Evolutionary conservation across 2,888 invertebrate species (phyloP).

Genomic region (Melanotus villosus): DNA sequence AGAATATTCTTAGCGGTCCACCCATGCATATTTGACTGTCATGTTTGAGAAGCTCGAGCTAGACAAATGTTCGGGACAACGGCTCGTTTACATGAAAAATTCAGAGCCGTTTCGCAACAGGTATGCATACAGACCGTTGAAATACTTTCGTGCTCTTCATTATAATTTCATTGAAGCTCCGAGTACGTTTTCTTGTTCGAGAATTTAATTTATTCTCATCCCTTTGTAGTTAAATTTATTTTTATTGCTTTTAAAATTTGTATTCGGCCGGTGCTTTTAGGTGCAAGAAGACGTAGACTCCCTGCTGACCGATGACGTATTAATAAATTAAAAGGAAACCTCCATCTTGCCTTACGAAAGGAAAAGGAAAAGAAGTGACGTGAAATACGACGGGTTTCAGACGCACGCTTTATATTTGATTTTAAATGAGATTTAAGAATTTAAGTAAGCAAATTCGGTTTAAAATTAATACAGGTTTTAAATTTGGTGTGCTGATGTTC

Average conservation of each 20-base stretch:
- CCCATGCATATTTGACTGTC: slow-evolving; percentile 16
- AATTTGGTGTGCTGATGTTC: too few relatives aligned
- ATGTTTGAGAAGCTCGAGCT: not conserved
- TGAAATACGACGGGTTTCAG: not conserved
- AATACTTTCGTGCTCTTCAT: slow-evolving; percentile 21
- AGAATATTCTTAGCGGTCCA: not conserved
- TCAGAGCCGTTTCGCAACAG: slow-evolving; percentile 16
- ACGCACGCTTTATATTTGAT: not conserved
- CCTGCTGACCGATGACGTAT: not conserved
- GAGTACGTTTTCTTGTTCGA: slow-evolving; percentile 9
- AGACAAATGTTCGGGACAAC: slow-evolving; percentile 17
- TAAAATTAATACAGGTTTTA: too few relatives aligned
- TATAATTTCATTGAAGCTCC: slow-evolving; percentile 14
- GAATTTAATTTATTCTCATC: slow-evolving; percentile 14
- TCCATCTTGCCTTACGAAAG: not conserved
- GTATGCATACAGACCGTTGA: slow-evolving; percentile 9
- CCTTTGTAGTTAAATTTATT: slow-evolving; percentile 21
- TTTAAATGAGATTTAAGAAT: slow-evolving; percentile 4
- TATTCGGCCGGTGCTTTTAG: not conserved
- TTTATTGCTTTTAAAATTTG: slow-evolving; percentile 11
- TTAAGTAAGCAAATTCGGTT: slow-evolving; percentile 8
- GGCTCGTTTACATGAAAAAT: slow-evolving; percentile 23
- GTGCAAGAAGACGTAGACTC: not conserved
- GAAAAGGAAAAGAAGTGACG: not conserved
- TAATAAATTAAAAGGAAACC: not conserved